phyloP scores from a whole-genome alignment of 2,113 vertebrate species.

The Motacilla tschutschensis region DNA sequence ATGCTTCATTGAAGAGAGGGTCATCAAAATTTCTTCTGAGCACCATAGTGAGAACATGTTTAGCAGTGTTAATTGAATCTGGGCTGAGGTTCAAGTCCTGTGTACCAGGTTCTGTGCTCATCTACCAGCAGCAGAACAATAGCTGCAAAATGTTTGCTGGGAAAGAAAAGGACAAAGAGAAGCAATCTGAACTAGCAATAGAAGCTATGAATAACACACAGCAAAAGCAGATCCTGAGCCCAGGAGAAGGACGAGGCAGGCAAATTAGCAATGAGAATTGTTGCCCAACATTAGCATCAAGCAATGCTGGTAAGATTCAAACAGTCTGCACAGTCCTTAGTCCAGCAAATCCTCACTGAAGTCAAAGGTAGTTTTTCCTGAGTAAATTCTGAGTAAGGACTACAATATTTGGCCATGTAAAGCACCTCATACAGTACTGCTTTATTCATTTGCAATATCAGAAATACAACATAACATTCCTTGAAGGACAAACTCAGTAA shows the following conservation, averaged over 20 bases:
- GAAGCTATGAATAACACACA: conserved; percentile 15
- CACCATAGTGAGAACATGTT: conserved; percentile 12
- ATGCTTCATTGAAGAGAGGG: background rate
- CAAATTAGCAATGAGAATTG: conserved; percentile 17
- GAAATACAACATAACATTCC: background rate
- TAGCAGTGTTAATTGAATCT: conserved; percentile 42
- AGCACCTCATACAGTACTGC: background rate
- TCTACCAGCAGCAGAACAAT: conserved; percentile 25
- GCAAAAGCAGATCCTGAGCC: conserved; percentile 18
- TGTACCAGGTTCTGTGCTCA: conserved; percentile 31
- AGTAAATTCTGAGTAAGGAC: conserved; percentile 41
- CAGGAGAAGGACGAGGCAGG: background rate
- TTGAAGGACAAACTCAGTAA: background rate
- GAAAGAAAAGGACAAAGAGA: conserved; percentile 11
- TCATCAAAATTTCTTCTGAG: conserved; percentile 53
- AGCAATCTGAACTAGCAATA: conserved; percentile 5
- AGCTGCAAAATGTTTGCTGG: conserved; percentile 28
- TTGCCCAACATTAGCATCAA: conserved; percentile 6
- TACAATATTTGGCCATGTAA: background rate
- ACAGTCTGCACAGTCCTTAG: background rate
- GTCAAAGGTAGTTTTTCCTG: conserved; percentile 16
- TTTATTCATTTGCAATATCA: background rate
- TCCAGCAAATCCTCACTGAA: conserved; percentile 1
- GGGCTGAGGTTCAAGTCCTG: conserved; percentile 45
- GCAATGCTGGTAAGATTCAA: background rate